Percentiles rank a stretch among this genome's conserved stretches.
Evolutionary conservation across 2,888 invertebrate genomes (phyloP).

Genomic region (Spialia ferax): DNA sequence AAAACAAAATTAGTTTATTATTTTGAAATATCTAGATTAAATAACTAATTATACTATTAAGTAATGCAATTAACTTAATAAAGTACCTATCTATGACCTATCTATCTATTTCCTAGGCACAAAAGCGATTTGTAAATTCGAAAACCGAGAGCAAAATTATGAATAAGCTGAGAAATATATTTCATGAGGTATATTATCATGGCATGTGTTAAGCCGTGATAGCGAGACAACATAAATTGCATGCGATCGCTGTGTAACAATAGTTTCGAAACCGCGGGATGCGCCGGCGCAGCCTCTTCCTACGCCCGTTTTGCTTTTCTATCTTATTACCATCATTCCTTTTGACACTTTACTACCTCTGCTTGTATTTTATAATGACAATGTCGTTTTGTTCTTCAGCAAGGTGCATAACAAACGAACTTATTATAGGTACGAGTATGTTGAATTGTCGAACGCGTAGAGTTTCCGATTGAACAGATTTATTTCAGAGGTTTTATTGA

Average conservation of each 20-base stretch:
- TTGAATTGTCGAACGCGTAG: slow-evolving; percentile 27
- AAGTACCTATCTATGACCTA: too few species aligned
- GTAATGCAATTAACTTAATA: too few species aligned
- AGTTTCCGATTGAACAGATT: slow-evolving; percentile 5
- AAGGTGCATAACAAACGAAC: slow-evolving; percentile 45
- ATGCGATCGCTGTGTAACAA: slow-evolving; percentile 68
- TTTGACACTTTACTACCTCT: slow-evolving; percentile 76
- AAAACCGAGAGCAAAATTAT: slow-evolving; percentile 18
- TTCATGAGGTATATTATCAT: slow-evolving; percentile 35
- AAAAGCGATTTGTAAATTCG: slow-evolving; percentile 9
- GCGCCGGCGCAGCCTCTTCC: slow-evolving; percentile 58
- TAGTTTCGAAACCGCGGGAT: slow-evolving; percentile 63
- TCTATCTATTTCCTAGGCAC: background rate
- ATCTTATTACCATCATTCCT: slow-evolving; percentile 78
- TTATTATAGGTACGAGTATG: slow-evolving; percentile 33
- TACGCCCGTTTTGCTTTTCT: slow-evolving; percentile 66
- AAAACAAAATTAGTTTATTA: too few species aligned
- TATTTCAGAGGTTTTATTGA: slow-evolving; percentile 7
- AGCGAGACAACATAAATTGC: slow-evolving; percentile 70
- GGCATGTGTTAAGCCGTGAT: slow-evolving; percentile 44
- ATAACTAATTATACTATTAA: too few species aligned
- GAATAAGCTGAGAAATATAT: slow-evolving; percentile 22
- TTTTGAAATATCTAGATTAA: too few species aligned
- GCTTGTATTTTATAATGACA: slow-evolving; percentile 71
- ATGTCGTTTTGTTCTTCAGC: slow-evolving; percentile 54